Evolutionary conservation across 2,888 invertebrate genomes (phyloP).

Genomic region (Macaria notata): DNA sequence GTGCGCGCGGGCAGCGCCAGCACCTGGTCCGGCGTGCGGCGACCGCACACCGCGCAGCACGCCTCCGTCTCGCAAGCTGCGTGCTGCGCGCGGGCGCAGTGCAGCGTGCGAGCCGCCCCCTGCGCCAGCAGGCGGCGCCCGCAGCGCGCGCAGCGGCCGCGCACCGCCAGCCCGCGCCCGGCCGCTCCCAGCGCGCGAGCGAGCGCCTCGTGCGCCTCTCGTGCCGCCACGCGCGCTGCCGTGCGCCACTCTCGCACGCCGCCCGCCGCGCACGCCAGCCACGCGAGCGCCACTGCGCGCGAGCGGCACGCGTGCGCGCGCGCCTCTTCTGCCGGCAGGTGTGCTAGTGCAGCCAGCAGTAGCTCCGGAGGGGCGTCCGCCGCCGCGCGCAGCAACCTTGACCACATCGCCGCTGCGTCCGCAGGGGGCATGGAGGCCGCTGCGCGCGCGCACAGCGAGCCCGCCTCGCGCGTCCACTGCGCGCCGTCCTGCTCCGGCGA

Average conservation of each 20-base stretch:
- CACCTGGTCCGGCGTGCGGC: conserved; percentile 39
- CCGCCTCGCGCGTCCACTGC: conserved; percentile 45
- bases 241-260: conserved; percentile 46
- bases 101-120: conserved; percentile 52
- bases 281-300: conserved; percentile 47
- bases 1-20: conserved; percentile 39
- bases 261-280: conserved; percentile 44
- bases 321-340: conserved; percentile 57
- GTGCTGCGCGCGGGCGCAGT: conserved; percentile 67
- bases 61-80: conserved; percentile 50
- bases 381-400: conserved; percentile 47
- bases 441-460: conserved; percentile 57
- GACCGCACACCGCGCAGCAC: conserved; percentile 58
- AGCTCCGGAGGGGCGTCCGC: conserved; percentile 50
- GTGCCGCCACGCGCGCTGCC: conserved; percentile 45
- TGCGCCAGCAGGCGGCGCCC: conserved; percentile 43
- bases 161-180: conserved; percentile 57
- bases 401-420: conserved; percentile 55
- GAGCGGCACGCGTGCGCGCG: conserved; percentile 47
- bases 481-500: conserved; percentile 31
- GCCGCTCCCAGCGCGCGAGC: conserved; percentile 57
- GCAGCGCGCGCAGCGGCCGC: conserved; percentile 60
- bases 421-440: conserved; percentile 51
- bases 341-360: conserved; percentile 59
- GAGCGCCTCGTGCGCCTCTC: conserved; percentile 55